A percentile compares a stretch with the other conserved stretches of the same genome.
These are phyloP conservation scores for Pyrrhia umbra DNA, from an alignment of 2,888 invertebrate genomes.

Conservation along the genomic window DNA sequence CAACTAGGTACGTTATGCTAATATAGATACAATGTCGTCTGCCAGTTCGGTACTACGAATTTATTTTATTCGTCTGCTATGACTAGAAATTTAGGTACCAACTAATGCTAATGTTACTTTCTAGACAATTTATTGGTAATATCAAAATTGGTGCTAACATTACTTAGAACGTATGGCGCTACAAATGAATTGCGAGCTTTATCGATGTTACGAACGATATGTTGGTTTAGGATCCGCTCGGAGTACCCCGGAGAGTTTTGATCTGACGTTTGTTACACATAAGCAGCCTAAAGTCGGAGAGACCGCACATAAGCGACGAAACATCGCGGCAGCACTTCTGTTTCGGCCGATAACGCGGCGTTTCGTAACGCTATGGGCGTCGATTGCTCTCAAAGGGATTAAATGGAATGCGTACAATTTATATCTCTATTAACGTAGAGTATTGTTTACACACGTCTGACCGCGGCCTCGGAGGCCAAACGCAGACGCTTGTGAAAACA, in stretches of 20 bases:
- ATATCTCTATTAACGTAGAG: constrained; percentile 89
- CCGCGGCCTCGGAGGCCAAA: constrained; percentile 82
- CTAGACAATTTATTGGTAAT: constrained; percentile 76
- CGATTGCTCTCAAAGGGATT: constrained; percentile 86
- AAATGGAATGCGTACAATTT: constrained; percentile 86
- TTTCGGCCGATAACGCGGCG: constrained; percentile 76
- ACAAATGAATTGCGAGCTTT: constrained; percentile 54
- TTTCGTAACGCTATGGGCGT: constrained; percentile 78
- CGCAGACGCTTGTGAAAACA: constrained; percentile 87
- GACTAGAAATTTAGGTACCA: constrained; percentile 67
- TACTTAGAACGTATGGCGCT: constrained; percentile 47
- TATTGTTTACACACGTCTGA: constrained; percentile 87
- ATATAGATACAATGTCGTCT: constrained; percentile 81
- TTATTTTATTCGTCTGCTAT: constrained; percentile 83
- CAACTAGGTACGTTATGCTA: constrained; percentile 83
- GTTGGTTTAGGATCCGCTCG: constrained; percentile 74
- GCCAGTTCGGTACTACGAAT: constrained; percentile 73
- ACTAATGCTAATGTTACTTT: constrained; percentile 75
- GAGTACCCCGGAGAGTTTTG: constrained; percentile 62
- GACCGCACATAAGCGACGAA: constrained; percentile 64
- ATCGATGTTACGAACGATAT: constrained; percentile 56
- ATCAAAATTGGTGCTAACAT: constrained; percentile 70
- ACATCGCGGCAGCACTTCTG: constrained; percentile 69
- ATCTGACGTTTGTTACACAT: constrained; percentile 66
- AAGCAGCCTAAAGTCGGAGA: constrained; percentile 47